Evolutionary conservation across 2,797 vertebrate species (phyloP), one percentile per base, ranked within the genome.

Genomic region (Anas bahamensis): DNA sequence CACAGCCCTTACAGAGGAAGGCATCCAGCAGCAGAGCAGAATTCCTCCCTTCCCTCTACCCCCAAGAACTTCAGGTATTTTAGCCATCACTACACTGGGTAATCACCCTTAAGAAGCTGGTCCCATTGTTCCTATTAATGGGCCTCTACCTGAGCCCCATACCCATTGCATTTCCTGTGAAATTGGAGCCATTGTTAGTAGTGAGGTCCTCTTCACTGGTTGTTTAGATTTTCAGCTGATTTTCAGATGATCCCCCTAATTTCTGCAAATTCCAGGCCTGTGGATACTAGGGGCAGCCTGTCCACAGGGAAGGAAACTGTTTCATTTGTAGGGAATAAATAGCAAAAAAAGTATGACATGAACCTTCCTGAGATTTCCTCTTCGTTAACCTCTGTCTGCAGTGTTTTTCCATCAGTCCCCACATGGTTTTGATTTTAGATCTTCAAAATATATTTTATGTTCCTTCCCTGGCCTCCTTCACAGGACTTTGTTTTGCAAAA

Each of bases 351-450:
- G 5, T 35, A 73, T 23, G 56, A 55, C 33, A n/a, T 0, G 1
- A 86, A 17, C 52, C 41, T 88, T 4, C 2, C 33, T 46, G 44
- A 78, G 41, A 70, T 89, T 84, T 82, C 57, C 31, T 78, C 46
- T 71, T 66, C 3, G 2, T 91, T 93, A 90, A 93, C 83, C 76
- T 52, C 50, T 76, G 5, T 41, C 72, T 80, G 39, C 33, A 83
- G 12, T 48, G 5, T 76, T 80, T 93, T 89, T 84, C 31, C 26
- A 4, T 0, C 1, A 56, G 19, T 59, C 33, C 50, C 46, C 81
- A 78, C 24, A 1, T 90, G 83, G 42, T 75, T 95, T 95, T 94
- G 50, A 96, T 94, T 94, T 91, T 42, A 77, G 53, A 89, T 79
- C 52, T 89, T 90, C 80, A 87, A 90, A 91, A 81, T 74, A 46